Base-by-base conservation (phyloP, 2,797 vertebrate genomes). In the Eutrigla gurnardus region DNA sequence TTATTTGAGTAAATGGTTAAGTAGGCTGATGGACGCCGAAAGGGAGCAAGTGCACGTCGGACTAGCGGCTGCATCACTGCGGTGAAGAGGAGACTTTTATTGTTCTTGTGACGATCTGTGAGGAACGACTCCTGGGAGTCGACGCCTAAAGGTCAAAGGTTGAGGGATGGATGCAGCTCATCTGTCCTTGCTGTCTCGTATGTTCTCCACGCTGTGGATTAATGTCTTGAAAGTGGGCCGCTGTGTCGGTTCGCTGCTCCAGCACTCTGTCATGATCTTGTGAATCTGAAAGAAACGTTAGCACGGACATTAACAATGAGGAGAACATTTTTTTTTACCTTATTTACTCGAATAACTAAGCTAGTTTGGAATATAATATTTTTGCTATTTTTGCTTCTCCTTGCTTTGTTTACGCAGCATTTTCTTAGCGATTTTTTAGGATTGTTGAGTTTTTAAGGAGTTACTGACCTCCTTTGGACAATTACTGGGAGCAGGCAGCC, bases 211-310 rank as follows among this genome's bases (percentile, higher is more conserved):
- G 43, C 89, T 94, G 59, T 93, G 85, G 75, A 93, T 88, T 54
- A 99, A 94, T 59, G 94, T 91, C 81, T 89, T 96, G 85, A 99
- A 98, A 7, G 94, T 92, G 0, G 97, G 98, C 6, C 98, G 94
- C 18, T 89, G 92, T 15, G 42, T 83, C 3, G 95, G 94, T 2
- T 94, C 94, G 15, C 91, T 93, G 81, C 92, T 95, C 98, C 98
- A 99, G 91, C 98, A 99, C 70, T 97, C 95, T 25, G 87, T 93
- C 98, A 99, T 99, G 59, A 97, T 95, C 58, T 78, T 65, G 68
- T 96, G 93, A 68, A 99, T 96, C 98, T 99, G 88, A 33, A 14
- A 25, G 62, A 72, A 46, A 33, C 5, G 59, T 12, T 11, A 40
- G 7, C 5, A 43, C 5, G 5, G 52, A 12, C 2, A 55, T 60